Evolutionary conservation across 2,113 vertebrate species (phyloP).

Genomic region (Calypte anna): DNA sequence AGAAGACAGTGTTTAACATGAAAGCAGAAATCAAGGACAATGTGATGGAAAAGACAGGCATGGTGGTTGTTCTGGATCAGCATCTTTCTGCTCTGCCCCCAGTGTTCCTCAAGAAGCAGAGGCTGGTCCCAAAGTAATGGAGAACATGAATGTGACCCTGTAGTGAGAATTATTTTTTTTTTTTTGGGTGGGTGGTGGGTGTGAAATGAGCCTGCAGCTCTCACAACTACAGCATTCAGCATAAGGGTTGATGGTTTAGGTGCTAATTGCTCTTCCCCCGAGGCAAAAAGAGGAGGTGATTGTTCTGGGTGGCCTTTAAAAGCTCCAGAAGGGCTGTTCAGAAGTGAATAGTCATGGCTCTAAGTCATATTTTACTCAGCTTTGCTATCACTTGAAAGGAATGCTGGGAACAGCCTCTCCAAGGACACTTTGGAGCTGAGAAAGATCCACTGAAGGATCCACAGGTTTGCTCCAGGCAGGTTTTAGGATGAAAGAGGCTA

Average conservation of each 20-base stretch:
- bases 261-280: neutral
- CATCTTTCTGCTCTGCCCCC: neutral
- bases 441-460: neutral
- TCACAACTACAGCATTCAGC: neutral
- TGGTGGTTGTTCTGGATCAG: neutral
- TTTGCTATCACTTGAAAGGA: slow-evolving; percentile 31
- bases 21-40: neutral
- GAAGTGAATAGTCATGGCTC: slow-evolving; percentile 1
- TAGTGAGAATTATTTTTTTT: neutral
- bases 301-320: slow-evolving; percentile 24
- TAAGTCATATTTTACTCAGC: slow-evolving; percentile 36
- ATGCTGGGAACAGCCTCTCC: slow-evolving; percentile 16
- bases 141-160: neutral
- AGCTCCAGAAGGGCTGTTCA: slow-evolving; percentile 2
- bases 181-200: neutral
- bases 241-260: neutral
- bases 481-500: neutral
- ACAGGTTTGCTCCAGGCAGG: neutral
- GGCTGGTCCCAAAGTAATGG: neutral
- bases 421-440: slow-evolving; percentile 23
- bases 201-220: neutral
- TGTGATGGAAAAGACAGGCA: neutral
- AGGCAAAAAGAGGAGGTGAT: neutral
- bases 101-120: neutral
- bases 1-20: neutral